A percentile compares a stretch with the other conserved stretches of the same genome.
These are phyloP conservation scores for Epiblema foenella DNA, from an alignment of 2,888 invertebrate genomes.

Conservation along the genomic window DNA sequence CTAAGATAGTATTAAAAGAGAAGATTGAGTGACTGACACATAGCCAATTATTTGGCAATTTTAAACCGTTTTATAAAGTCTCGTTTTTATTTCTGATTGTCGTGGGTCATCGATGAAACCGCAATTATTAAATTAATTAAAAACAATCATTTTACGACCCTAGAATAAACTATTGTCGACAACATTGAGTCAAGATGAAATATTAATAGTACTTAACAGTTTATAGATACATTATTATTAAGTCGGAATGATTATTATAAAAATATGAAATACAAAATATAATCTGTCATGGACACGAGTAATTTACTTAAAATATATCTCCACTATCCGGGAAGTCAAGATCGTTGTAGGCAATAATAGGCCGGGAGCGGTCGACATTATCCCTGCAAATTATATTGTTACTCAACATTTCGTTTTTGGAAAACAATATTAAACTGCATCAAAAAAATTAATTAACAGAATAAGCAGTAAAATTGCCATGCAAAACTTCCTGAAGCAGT, in stretches of 20 bases:
- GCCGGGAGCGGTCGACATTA: conserved; percentile 89
- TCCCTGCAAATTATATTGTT: conserved; percentile 85
- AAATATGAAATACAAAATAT: conserved; percentile 45
- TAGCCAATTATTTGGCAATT: background rate
- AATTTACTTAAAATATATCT: conserved; percentile 87
- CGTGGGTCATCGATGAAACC: conserved; percentile 2
- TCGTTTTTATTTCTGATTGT: conserved; percentile 1
- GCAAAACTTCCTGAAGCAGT: conserved; percentile 13
- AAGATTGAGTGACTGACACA: background rate
- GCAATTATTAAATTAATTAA: conserved; percentile 9
- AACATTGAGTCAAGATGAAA: background rate
- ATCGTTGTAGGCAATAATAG: conserved; percentile 95
- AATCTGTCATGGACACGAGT: conserved; percentile 49
- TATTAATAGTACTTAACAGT: background rate
- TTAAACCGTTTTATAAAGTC: background rate
- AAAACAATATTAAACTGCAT: background rate
- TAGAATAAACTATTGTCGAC: conserved; percentile 6
- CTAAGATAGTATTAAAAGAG: background rate
- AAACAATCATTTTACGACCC: conserved; percentile 10
- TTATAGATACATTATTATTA: conserved; percentile 42
- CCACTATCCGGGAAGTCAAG: conserved; percentile 94
- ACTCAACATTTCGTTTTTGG: conserved; percentile 56
- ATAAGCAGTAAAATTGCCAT: conserved; percentile 17
- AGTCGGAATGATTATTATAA: conserved; percentile 57
- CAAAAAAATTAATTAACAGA: background rate